Evolutionary conservation across 1,140 invertebrate genomes (phyloP), one percentile per base, ranked within the genome.

Genomic region (Zaprionus capensis): DNA sequence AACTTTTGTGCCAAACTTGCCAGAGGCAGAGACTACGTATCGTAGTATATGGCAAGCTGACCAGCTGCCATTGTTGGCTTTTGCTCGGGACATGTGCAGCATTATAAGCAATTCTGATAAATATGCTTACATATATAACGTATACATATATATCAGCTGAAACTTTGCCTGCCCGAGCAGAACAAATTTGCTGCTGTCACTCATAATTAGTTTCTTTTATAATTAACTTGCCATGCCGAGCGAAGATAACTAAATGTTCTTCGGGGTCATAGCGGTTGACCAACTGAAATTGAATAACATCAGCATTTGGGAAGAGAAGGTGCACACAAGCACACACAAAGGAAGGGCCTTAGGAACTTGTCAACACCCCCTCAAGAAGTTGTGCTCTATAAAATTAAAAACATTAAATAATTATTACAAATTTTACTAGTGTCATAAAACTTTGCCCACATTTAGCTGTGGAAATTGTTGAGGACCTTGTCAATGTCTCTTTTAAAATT

Each of bases 191-290:
- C 26, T 6, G 53, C 64, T 67, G 64, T 58, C 64, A 26, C 53
- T 58, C 64, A 67, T 57, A 67, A 67, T 67, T 57, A 67, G 65
- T 67, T 57, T 58, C 55, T 58, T 57, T 66, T 67, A 67, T 67
- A 67, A 67, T 67, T 67, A 67, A 67, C 55, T 67, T 67, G 38
- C 26, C 24, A 15, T n/a, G 38, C 26, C 28, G 31, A 58, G 17
- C 38, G 14, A 46, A 67, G 55, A 46, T 67, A 34, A 44, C 38
- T 20, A 34, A 49, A 58, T 57, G 26, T 67, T 57, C 14, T 49
- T 46, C 17, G 55, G 38, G 55, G 65, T 67, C 65, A 46, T 49
- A 17, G 55, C 31, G 63, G 63, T 66, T 66, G 51, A 36, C 63
- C 63, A 56, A 56, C 53, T 0, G 5, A 26, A 51, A 51, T 51